A percentile compares a stretch with the other conserved stretches of the same genome.
Conservation (phyloP, 2,113 vertebrate species). For the Laterallus jamaicensis region DNA sequence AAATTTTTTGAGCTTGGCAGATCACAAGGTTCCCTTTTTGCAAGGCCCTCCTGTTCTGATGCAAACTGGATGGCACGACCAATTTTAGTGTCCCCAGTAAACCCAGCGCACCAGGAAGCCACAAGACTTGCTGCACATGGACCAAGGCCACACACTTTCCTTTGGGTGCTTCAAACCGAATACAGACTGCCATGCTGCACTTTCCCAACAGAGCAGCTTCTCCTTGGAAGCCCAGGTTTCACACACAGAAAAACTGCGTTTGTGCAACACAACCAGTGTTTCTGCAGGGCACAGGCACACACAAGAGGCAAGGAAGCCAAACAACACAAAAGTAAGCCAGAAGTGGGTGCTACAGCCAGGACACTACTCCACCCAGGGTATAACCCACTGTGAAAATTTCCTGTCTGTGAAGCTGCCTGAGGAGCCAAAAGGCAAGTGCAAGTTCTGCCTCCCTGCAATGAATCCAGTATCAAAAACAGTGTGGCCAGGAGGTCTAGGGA, state of each 20-base stretch:
- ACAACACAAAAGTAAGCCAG: background rate
- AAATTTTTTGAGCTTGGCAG: background rate
- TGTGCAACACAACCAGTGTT: background rate
- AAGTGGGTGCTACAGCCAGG: background rate
- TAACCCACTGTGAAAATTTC: background rate
- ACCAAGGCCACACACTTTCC: background rate
- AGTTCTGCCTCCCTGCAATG: background rate
- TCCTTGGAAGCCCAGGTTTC: background rate
- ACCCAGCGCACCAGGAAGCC: accelerated
- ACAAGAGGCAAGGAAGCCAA: background rate
- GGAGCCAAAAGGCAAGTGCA: background rate
- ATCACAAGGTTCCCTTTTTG: background rate
- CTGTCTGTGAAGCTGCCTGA: background rate
- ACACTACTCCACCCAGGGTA: background rate
- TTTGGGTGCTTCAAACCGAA: background rate
- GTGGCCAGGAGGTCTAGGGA: too few species aligned
- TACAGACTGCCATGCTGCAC: background rate
- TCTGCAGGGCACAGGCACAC: background rate
- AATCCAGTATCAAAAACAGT: too few species aligned
- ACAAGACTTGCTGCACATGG: background rate
- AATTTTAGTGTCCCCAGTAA: background rate
- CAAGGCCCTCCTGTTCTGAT: background rate
- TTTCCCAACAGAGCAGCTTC: background rate
- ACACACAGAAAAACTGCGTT: background rate
- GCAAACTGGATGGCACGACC: background rate